Percentiles rank a stretch among this genome's conserved stretches.
Conservation (phyloP, 2,113 vertebrate genomes). For the Equus quagga region DNA sequence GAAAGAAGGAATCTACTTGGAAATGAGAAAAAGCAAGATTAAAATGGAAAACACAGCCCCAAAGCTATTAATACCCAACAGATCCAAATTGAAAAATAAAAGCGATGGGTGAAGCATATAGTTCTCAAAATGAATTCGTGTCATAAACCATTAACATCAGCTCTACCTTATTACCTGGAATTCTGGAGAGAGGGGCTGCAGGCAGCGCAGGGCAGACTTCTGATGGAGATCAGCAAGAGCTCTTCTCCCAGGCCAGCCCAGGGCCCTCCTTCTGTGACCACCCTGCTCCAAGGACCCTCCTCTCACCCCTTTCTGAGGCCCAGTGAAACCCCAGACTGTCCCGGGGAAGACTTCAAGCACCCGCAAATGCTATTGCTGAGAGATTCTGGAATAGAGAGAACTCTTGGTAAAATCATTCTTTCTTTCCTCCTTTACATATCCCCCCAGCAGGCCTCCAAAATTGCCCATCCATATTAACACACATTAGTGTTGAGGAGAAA, state of each 20-base stretch:
- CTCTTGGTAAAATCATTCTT: background rate
- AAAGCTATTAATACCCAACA: constrained; percentile 84
- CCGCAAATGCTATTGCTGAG: background rate
- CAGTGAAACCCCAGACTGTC: background rate
- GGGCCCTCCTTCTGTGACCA: background rate
- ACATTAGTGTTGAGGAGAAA: background rate
- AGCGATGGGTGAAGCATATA: constrained; percentile 82
- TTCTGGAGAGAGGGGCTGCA: constrained; percentile 59
- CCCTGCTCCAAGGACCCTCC: background rate
- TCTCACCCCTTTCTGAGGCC: background rate
- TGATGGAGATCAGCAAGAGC: background rate
- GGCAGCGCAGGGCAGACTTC: background rate
- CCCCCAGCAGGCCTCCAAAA: background rate
- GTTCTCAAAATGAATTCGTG: constrained; percentile 86
- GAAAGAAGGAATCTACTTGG: constrained; percentile 80
- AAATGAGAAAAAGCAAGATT: constrained; percentile 83
- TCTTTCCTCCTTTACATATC: background rate
- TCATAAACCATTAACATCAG: constrained; percentile 85
- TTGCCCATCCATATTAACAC: background rate
- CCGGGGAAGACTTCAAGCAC: background rate
- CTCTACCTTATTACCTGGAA: constrained; percentile 86
- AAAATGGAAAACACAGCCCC: constrained; percentile 81
- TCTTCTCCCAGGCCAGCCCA: background rate
- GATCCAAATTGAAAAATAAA: constrained; percentile 86
- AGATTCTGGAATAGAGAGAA: background rate